Base-by-base conservation (phyloP, 2,888 invertebrate genomes). In the Glaucopsyche alexis region DNA sequence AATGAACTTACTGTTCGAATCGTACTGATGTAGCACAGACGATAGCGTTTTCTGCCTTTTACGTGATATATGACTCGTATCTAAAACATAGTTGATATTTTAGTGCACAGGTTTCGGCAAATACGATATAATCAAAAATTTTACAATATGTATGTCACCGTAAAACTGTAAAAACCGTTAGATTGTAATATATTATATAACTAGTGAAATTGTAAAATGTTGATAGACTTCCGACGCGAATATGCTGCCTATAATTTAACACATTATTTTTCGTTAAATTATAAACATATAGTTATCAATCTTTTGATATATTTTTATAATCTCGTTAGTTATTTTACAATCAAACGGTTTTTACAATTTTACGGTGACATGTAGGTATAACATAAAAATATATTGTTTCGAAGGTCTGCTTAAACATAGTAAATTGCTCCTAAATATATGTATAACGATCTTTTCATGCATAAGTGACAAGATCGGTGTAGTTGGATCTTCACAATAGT, bases 1-100 rank as follows among this genome's bases (percentile, higher is more conserved):
- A 76, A 75, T 71, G 74, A 19, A 91, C 91, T 91, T 90, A 91
- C 91, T 87, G 77, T 89, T 90, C 75, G 81, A 81, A 60, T 87
- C 86, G 80, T 85, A 86, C 75, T 83, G 78, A 75, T 78, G 79
- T 73, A 81, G 77, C 75, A 83, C 75, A 74, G 78, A 74, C 76
- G 84, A 81, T 71, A 85, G 73, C 74, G 80, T 82, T 81, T 84
- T 86, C 80, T 84, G 82, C 79, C 84, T 84, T 80, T 87, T 88
- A 80, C 79, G 79, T 76, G 79, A 78, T 79, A 83, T 77, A 72
- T 77, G 77, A 65, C 75, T 74, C 75, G 77, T 52, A 77, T 76
- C 79, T 76, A 76, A 75, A 76, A 80, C 77, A 79, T 75, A 74
- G 40, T 74, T 73, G 64, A 74, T 71, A 72, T 64, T 55, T 71